These are phyloP conservation scores for Caloenas nicobarica DNA, from an alignment of 2,113 vertebrate genomes.

Conservation along the genomic window DNA sequence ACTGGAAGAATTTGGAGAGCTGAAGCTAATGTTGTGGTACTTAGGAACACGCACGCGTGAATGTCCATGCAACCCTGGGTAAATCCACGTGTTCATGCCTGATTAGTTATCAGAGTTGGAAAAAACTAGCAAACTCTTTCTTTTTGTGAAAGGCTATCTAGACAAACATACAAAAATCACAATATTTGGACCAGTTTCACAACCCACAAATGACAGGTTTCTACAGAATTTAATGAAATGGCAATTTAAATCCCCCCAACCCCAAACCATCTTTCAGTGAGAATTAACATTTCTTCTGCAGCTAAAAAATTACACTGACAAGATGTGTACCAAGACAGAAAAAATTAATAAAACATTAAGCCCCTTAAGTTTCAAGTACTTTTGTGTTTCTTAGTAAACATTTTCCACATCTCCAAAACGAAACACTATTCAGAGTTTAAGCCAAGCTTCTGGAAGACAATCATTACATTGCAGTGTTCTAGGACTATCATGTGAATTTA, in stretches of 20 bases:
- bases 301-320: not conserved
- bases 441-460: not conserved
- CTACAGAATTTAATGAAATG: not conserved
- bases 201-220: not conserved
- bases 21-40: not conserved
- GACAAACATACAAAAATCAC: not conserved
- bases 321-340: not conserved
- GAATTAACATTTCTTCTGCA: not conserved
- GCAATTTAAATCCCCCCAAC: not conserved
- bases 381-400: not conserved
- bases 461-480: accelerated
- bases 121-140: not conserved
- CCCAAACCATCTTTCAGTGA: not conserved
- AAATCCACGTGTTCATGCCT: not conserved
- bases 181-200: not conserved
- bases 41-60: not conserved
- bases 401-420: not conserved
- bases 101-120: not conserved
- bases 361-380: not conserved
- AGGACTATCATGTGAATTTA: not conserved
- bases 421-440: not conserved
- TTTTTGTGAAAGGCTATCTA: not conserved
- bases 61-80: accelerated
- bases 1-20: not conserved
- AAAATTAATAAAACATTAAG: not conserved